Base-by-base conservation (phyloP, 2,888 invertebrate species). In the Spisula subtruncata region DNA sequence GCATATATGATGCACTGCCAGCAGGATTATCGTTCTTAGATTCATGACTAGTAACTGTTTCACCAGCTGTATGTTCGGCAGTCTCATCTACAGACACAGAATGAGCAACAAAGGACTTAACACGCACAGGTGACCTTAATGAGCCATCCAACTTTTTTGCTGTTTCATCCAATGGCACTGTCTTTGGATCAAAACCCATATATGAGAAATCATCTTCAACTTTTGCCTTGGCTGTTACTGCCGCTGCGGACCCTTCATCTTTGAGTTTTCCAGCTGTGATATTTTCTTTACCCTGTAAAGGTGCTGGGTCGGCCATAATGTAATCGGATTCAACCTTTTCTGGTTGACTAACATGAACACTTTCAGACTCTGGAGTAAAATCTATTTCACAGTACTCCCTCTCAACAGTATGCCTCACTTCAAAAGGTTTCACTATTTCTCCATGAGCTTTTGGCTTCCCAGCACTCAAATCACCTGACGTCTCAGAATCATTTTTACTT, bases 171-270 rank as follows among this genome's bases (percentile, higher is more conserved):
- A 35, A 25, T 41, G 66, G 85, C 29, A 82, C 85, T 18, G 80
- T 41, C 2, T 89, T 88, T 41, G 94, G 94, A 75, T 93, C 93
- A 86, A 92, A 94, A 51, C 93, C 94, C 92, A 94, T 94, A 81
- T 94, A 94, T 20, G 89, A 86, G 75, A 91, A 92, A 29, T 88
- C 75, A 82, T 86, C 86, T 35, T 29, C 46, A 20, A 18, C 32
- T 54, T 82, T 82, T 56, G 56, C 54, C 20, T 82, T 54, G 1
- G 16, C 32, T 25, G 29, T 75, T 29, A 20, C 29, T 25, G 75
- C 79, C 0, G 79, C 4, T 41, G 20, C 16, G 46, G 79, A 79
- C 14, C 25, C 71, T 84, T 71, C 71, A 35, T 35, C n/a, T 41
- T 25, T 20, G n/a, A 18, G 46, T 18, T 60, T 83, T 29, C 25